phyloP scores from a whole-genome alignment of 1,140 invertebrate species.

The Drosophila ambigua region DNA sequence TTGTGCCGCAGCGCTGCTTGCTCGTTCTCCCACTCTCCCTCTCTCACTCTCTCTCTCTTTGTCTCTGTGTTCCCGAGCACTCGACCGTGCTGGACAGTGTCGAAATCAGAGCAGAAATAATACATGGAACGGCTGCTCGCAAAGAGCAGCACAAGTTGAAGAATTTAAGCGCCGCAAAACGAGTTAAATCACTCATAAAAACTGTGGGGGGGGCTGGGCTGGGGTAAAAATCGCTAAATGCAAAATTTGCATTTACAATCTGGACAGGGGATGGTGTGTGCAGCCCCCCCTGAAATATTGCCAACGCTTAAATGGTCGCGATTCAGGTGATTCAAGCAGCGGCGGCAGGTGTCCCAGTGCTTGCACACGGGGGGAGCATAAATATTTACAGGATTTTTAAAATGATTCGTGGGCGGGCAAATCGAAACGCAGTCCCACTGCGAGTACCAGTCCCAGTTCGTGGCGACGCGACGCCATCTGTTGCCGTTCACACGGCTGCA shows the following conservation, averaged over 20 bases:
- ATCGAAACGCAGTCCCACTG: slow-evolving; percentile 15
- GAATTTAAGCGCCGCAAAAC: slow-evolving; percentile 37
- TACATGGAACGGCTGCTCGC: no score
- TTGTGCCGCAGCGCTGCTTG: slow-evolving; percentile 3
- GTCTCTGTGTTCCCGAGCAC: slow-evolving; percentile 44
- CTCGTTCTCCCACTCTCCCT: neutral
- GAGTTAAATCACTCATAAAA: slow-evolving; percentile 68
- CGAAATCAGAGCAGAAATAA: slow-evolving; percentile 10
- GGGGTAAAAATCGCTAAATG: slow-evolving; percentile 54
- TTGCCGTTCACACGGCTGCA: slow-evolving; percentile 58
- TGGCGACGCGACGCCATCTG: slow-evolving; percentile 45
- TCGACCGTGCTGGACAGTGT: slow-evolving; percentile 31
- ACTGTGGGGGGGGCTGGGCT: slow-evolving; percentile 6
- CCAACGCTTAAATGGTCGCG: slow-evolving; percentile 53
- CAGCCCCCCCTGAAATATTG: slow-evolving; percentile 49
- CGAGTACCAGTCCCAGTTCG: no score
- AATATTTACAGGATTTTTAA: slow-evolving; percentile 78
- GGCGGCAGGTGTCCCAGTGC: slow-evolving; percentile 53
- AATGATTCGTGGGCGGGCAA: slow-evolving; percentile 57
- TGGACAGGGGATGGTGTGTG: slow-evolving; percentile 12
- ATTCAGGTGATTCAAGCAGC: neutral
- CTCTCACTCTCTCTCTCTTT: no score
- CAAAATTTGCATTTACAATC: slow-evolving; percentile 77
- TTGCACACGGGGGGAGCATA: slow-evolving; percentile 59
- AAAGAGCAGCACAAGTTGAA: slow-evolving; percentile 17